Evolutionary conservation across 2,113 vertebrate genomes (phyloP).

Genomic region (Uropsilus gracilis): DNA sequence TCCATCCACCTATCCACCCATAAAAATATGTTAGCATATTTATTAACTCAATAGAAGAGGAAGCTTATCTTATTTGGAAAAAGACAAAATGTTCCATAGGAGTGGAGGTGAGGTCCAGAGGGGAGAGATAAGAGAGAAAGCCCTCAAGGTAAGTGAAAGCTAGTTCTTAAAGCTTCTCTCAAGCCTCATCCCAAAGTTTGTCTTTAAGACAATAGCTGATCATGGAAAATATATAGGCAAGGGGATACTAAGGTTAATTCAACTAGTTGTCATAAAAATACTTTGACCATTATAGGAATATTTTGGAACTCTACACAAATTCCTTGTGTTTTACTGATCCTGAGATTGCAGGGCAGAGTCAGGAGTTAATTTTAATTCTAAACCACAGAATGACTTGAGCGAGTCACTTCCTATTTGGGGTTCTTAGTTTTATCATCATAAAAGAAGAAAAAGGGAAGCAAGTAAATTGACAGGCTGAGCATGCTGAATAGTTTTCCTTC

Average conservation of each 20-base stretch:
- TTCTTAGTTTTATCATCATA: not conserved
- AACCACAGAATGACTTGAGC: not conserved
- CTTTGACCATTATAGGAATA: not conserved
- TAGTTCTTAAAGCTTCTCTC: not conserved
- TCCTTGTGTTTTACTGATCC: not conserved
- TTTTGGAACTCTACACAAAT: not conserved
- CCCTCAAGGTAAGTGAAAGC: not conserved
- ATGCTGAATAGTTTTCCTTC: constrained; percentile 16
- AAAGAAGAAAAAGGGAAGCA: not conserved
- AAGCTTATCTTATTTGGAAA: not conserved
- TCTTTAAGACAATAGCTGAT: not conserved
- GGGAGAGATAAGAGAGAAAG: not conserved
- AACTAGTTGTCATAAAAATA: not conserved
- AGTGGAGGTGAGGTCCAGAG: not conserved
- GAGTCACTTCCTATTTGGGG: not conserved
- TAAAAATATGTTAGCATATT: not conserved
- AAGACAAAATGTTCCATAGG: not conserved
- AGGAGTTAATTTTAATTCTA: not conserved
- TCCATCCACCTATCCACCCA: not conserved
- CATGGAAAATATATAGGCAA: not conserved
- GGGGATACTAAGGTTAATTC: not conserved
- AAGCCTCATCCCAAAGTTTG: not conserved
- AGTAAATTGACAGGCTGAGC: not conserved
- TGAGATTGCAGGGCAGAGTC: not conserved
- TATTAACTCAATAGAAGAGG: not conserved